Percentiles rank a stretch among this genome's conserved stretches.
Conservation (phyloP, 1,140 invertebrate species). For the Agraylea sexmaculata region DNA sequence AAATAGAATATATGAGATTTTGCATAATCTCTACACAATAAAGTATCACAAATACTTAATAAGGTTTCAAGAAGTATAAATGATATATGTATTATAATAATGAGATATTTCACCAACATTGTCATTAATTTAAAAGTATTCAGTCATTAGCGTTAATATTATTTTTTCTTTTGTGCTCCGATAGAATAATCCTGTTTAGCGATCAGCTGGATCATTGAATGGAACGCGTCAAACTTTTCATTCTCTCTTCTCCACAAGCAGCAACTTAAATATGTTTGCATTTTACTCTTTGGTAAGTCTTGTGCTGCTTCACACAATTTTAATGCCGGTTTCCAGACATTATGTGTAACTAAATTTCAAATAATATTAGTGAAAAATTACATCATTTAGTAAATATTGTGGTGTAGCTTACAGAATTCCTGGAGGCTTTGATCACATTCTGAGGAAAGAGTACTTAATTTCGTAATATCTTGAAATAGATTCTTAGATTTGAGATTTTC, state of each 20-base stretch:
- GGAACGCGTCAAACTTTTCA: constrained; percentile 14
- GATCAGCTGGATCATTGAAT: constrained; percentile 13
- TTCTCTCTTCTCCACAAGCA: constrained; percentile 15
- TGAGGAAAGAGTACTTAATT: constrained; percentile 10
- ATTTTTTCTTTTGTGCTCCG: constrained; percentile 4
- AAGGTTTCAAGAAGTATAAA: neutral
- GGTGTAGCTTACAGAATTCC: constrained; percentile 13
- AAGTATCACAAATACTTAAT: too few relatives aligned
- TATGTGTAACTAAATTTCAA: constrained; percentile 15
- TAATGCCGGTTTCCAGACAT: constrained; percentile 17
- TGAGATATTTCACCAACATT: constrained; percentile 16
- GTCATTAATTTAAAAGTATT: constrained; percentile 7
- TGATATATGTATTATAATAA: constrained; percentile 20
- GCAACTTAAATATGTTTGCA: constrained; percentile 19
- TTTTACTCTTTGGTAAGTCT: constrained; percentile 18
- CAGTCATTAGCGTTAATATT: too few relatives aligned
- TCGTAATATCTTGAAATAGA: constrained; percentile 9
- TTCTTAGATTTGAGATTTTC: constrained; percentile 6
- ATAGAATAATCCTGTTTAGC: constrained; percentile 14
- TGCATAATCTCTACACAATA: too few relatives aligned
- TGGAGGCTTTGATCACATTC: constrained; percentile 11
- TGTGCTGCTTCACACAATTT: constrained; percentile 19
- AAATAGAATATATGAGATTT: too few relatives aligned
- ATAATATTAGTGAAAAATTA: neutral
- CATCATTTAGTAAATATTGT: neutral